Evolutionary conservation across 2,113 vertebrate genomes (phyloP), one percentile per base, ranked within the genome.

Genomic region (Poicephalus gulielmi): DNA sequence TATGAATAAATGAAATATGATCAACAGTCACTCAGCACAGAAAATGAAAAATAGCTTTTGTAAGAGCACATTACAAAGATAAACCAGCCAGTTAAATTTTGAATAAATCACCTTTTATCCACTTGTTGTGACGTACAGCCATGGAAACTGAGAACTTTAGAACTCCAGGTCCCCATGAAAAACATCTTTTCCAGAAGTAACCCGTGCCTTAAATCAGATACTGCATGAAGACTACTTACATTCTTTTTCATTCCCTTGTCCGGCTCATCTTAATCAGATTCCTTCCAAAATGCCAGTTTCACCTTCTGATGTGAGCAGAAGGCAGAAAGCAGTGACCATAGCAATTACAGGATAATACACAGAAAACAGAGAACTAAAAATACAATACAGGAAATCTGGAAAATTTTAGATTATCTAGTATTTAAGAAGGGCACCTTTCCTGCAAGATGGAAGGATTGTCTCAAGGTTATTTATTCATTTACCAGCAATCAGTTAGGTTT

Each of bases 381-480:
- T 69, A 85, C 0, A 1, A 86, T 88, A 73, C 90, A 75, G 46
- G 52, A 86, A 89, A 91, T 88, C 31, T 86, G 43, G 41, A 86
- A 57, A 73, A 18, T 82, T 92, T 91, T 95, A 83, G 52, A 85
- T 92, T 52, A 71, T 73, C n/a, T 87, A 39, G 20, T 77, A 79
- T 96, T 97, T 95, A 95, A 97, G 74, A 88, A 90, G 90, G 59
- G 67, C 86, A 88, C 88, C 92, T 96, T 96, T 94, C 80, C 3
- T 1, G 85, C 44, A 93, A 90, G 96, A 92, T 33, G 46, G 77
- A 97, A 95, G 86, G 95, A 95, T 98, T 97, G 83, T 83, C 90
- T 91, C 92, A 93, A 62, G 67, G 98, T 97, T 98, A 91, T 95
- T 98, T 98, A 95, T 94, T 97, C 97, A 97, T 97, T 98, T 97